These are phyloP conservation scores for Buathra laborator DNA, from an alignment of 2,888 invertebrate genomes.

Conservation along the genomic window DNA sequence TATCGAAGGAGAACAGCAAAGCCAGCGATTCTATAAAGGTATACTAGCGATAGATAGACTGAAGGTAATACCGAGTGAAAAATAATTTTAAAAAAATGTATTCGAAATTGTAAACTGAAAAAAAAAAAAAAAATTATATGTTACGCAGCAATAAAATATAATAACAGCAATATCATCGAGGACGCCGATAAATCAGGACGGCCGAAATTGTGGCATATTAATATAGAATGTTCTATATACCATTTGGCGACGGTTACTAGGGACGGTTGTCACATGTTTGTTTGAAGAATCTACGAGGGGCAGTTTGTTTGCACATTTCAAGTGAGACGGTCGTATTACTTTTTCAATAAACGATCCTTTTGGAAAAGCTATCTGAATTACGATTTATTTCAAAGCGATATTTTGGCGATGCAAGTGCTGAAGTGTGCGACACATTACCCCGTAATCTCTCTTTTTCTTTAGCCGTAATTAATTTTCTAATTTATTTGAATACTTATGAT, in stretches of 20 bases:
- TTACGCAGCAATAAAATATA: not conserved
- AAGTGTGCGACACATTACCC: no score
- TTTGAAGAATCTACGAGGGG: not conserved
- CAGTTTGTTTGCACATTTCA: not conserved
- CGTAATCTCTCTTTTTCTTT: no score
- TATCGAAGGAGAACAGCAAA: constrained; percentile 65
- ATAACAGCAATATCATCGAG: constrained; percentile 7
- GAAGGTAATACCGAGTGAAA: constrained; percentile 42
- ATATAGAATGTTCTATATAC: not conserved
- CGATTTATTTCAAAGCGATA: no score
- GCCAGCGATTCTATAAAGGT: constrained; percentile 53
- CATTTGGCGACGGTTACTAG: not conserved
- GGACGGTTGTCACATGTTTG: not conserved
- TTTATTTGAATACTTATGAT: no score
- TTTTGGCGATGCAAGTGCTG: no score
- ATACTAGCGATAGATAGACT: constrained; percentile 49
- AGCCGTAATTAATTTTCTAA: no score
- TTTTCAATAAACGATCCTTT: no score
- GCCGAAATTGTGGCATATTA: constrained; percentile 4
- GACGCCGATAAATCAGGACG: constrained; percentile 39
- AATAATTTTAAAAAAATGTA: constrained; percentile 2
- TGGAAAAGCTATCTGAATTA: no score
- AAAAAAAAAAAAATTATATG: not conserved
- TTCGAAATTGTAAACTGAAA: not conserved
- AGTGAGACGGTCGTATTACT: no score